Evolutionary conservation across 2,888 invertebrate genomes (phyloP), one percentile per base, ranked within the genome.

Genomic region (Tolmerus cingulatus): DNA sequence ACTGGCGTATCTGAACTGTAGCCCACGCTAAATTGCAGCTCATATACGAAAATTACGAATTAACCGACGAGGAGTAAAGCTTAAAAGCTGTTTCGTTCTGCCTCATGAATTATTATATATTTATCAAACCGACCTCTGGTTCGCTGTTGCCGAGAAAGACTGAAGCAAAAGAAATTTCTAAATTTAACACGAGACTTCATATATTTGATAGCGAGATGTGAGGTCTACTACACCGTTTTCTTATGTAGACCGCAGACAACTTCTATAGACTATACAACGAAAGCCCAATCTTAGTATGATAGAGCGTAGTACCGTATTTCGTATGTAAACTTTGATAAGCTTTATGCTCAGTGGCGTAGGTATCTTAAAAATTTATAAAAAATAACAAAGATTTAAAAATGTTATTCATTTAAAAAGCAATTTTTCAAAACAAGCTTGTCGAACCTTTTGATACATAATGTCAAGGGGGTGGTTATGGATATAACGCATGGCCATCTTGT

Each of bases 131-230:
- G 89, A 88, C 89, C 90, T 90, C 89, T 90, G 89, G 89, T 90
- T 88, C 89, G 90, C 90, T 91, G 90, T 90, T 90, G 90, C 91
- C 90, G 90, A 87, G 87, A 87, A 87, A 87, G 87, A 87, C 87
- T 87, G 76, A 92, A 91, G 91, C 90, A 90, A 91, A 92, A 90
- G 90, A 90, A 90, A 90, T 91, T 91, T 91, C 91, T 91, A 91
- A 91, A 91, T 90, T 91, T 91, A 91, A 91, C 90, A 90, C 89
- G 88, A 89, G 89, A 88, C 88, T 84, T 87, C 86, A 87, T 88
- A 87, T 88, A 46, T 14, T 16, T 88, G 87, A 87, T 88, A 87
- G 76, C 88, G 74, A 57, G 79, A 79, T 27, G 43, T 46, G 79
- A 27, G 27, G 81, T 81, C 74, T 85, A 85, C 85, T 74, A 85